Base-by-base conservation (phyloP, 2,113 vertebrate genomes). In the Dipodomys spectabilis region DNA sequence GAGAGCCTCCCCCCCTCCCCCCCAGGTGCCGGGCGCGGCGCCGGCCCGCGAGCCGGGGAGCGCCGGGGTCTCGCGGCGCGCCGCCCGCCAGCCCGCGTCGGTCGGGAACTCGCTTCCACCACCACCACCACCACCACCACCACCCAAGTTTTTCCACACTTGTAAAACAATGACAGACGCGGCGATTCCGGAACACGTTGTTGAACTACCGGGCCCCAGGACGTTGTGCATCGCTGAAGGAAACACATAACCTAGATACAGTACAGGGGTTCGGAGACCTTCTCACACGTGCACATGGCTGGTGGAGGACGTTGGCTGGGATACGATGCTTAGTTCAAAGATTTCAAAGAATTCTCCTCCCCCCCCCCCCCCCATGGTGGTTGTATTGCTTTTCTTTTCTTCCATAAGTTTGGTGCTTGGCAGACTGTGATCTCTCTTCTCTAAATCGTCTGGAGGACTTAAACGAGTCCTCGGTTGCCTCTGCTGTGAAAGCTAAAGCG, bases 71-170 rank as follows among this genome's bases (percentile, higher is more conserved):
- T 28, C 2, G n/a, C 1, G 65, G 10, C 65, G 15, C 23, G 19
- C 16, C 23, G 0, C 30, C 9, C 84, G 72, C 67, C 8, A 62
- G 71, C 35, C 64, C 10, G 20, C 28, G 64, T 19, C 35, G 16
- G 23, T 35, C 23, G 19, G 28, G 13, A n/a, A 39, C 28, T 28
- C 39, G 62, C 8, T 12, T 68, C 60, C 2, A 7, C 67, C 69
- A 7, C 60, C 75, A 23, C 68, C 79, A 27, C 64, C 81, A n/a
- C 60, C 2, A 7, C 67, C 69, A 7, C 60, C 75, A 23, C 68
- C 79, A 27, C 64, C 81, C 81, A 32, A 89, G 53, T 90, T 77
- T 94, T 81, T 39, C 69, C 65, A 7, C 65, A 7, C 64, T 65
- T n/a, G 39, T 23, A 49, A 82, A 39, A 27, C 68, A 49, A 0